A percentile compares a stretch with the other conserved stretches of the same genome.
Conservation (phyloP, 1,140 invertebrate species). For the Panulirus ornatus region DNA sequence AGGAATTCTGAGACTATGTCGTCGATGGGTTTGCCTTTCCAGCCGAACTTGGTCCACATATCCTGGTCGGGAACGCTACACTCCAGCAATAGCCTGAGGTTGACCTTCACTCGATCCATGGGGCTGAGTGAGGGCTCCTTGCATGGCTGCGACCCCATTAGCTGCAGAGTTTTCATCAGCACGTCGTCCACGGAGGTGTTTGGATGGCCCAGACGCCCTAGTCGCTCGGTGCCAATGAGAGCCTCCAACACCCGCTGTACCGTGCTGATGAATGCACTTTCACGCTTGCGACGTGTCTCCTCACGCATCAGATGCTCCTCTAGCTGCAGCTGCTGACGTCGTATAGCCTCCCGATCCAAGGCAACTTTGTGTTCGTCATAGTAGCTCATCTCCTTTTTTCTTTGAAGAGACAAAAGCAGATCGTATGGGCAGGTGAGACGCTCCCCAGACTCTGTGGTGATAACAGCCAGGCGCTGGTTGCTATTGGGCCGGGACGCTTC, state of each 20-base stretch:
- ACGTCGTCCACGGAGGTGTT: slow-evolving; percentile 69
- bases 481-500: slow-evolving; percentile 10
- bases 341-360: slow-evolving; percentile 47
- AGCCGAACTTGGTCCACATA: slow-evolving; percentile 74
- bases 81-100: slow-evolving; percentile 73
- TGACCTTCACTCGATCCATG: slow-evolving; percentile 75
- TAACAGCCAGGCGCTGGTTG: slow-evolving; percentile 51
- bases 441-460: slow-evolving; percentile 72
- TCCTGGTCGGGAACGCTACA: slow-evolving; percentile 74
- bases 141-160: slow-evolving; percentile 73
- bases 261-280: slow-evolving; percentile 48
- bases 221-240: slow-evolving; percentile 58
- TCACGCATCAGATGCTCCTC: slow-evolving; percentile 62
- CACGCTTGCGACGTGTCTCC: slow-evolving; percentile 41
- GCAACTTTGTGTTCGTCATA: slow-evolving; percentile 10
- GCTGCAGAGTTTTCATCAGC: slow-evolving; percentile 64
- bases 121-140: slow-evolving; percentile 71
- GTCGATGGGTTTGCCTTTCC: slow-evolving; percentile 74
- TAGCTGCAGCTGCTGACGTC: slow-evolving; percentile 54
- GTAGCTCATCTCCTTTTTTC: slow-evolving; percentile 26
- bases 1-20: slow-evolving; percentile 75
- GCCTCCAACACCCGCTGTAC: slow-evolving; percentile 70
- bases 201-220: slow-evolving; percentile 69
- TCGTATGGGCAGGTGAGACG: slow-evolving; percentile 67
- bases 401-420: slow-evolving; percentile 54